Evolutionary conservation across 2,797 vertebrate genomes (phyloP).

Genomic region (Pagetopsis macropterus): DNA sequence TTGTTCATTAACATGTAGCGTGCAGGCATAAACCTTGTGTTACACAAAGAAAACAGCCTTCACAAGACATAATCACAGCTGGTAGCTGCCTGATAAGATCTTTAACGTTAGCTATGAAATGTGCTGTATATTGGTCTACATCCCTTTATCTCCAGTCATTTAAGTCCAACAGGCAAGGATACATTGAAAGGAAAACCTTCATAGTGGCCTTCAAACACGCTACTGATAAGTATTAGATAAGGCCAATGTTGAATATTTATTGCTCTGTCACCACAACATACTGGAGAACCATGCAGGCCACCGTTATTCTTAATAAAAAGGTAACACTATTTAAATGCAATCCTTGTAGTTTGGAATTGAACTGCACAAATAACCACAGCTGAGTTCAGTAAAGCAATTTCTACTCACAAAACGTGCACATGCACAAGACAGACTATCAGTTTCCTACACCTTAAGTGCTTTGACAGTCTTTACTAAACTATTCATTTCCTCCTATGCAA

Average conservation of each 20-base stretch:
- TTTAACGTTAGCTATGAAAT: conserved; percentile 33
- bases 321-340: not conserved
- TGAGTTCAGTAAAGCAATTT: not conserved
- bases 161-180: not conserved
- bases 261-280: conserved; percentile 4
- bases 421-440: not conserved
- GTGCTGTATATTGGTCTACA: not conserved
- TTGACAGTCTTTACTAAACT: not conserved
- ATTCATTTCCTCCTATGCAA: not conserved
- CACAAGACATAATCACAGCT: not conserved
- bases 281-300: not conserved
- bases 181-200: conserved; percentile 33
- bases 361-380: not conserved
- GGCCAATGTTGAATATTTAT: conserved; percentile 20
- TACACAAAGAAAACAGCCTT: not conserved
- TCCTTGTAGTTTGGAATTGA: not conserved
- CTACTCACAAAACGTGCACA: not conserved
- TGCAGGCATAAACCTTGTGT: not conserved
- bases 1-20: not conserved
- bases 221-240: conserved; percentile 56
- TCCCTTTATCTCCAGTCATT: conserved; percentile 14
- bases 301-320: not conserved
- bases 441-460: not conserved
- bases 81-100: conserved; percentile 21
- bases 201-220: conserved; percentile 45